Evolutionary conservation across 2,113 vertebrate genomes (phyloP).

Genomic region (Marmota flaviventris): DNA sequence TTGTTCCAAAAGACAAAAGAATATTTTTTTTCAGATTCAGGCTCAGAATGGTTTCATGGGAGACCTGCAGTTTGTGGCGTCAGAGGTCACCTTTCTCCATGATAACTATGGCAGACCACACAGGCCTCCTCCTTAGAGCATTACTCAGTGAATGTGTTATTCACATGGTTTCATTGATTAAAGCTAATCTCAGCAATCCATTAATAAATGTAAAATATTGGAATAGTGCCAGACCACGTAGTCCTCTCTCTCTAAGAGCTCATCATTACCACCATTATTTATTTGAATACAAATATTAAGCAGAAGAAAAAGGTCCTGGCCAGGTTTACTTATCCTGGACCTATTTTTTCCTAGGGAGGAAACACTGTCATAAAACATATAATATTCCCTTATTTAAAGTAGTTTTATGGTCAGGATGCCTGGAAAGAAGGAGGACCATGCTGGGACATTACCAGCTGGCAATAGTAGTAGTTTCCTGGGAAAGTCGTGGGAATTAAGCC

Average conservation of each 20-base stretch:
- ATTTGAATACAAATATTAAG: neutral
- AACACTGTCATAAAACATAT: neutral
- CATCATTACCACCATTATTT: neutral
- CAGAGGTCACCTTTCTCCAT: neutral
- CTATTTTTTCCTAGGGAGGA: neutral
- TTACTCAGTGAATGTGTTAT: neutral
- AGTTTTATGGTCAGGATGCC: neutral
- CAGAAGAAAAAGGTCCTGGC: neutral
- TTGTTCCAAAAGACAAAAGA: neutral
- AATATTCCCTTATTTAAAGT: neutral
- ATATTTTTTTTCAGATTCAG: neutral
- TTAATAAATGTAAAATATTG: neutral
- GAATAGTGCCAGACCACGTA: neutral
- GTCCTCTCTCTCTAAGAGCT: neutral
- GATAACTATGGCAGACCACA: fast-evolving
- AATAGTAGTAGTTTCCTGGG: neutral
- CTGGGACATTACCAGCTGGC: neutral
- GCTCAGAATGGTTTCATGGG: neutral
- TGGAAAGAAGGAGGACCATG: neutral
- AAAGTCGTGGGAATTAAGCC: neutral
- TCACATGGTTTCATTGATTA: neutral
- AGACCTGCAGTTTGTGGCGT: neutral
- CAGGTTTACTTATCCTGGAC: neutral
- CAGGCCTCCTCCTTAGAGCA: neutral
- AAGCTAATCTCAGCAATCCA: neutral